These are phyloP conservation scores for Lucinisca nassula DNA, from an alignment of 2,888 invertebrate species.

Conservation along the genomic window DNA sequence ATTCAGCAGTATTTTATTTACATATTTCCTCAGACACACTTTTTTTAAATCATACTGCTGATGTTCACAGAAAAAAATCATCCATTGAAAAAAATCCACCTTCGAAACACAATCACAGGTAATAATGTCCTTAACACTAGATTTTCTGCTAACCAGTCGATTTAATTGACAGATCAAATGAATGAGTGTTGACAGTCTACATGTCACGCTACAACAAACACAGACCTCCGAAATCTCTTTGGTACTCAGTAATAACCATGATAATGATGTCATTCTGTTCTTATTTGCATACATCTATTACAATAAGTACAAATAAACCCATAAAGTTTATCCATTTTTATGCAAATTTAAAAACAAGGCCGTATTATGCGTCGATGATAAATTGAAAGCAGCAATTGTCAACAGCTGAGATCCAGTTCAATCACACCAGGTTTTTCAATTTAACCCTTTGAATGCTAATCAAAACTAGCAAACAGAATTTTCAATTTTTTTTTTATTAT, in stretches of 20 bases:
- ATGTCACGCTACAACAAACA: neutral
- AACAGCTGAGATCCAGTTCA: too few relatives aligned
- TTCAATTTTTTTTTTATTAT: too few relatives aligned
- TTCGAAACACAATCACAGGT: neutral
- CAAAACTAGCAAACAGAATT: too few relatives aligned
- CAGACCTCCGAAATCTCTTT: neutral
- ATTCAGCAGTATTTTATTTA: too few relatives aligned
- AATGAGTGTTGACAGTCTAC: conserved; percentile 13
- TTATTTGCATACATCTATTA: neutral
- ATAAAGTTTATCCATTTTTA: neutral
- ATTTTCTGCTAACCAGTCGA: conserved; percentile 6
- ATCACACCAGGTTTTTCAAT: too few relatives aligned
- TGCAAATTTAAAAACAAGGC: neutral
- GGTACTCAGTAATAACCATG: neutral
- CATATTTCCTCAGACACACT: too few relatives aligned
- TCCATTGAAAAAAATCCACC: neutral
- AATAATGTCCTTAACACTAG: neutral
- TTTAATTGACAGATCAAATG: conserved; percentile 16
- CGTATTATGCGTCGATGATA: too few relatives aligned
- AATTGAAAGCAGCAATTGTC: too few relatives aligned
- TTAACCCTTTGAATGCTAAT: too few relatives aligned
- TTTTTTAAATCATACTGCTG: too few relatives aligned
- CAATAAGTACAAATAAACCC: neutral
- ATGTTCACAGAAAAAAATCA: neutral
- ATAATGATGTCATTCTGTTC: neutral